Evolutionary conservation across 2,113 vertebrate species (phyloP).

Genomic region (Aspidoscelis tigris): DNA sequence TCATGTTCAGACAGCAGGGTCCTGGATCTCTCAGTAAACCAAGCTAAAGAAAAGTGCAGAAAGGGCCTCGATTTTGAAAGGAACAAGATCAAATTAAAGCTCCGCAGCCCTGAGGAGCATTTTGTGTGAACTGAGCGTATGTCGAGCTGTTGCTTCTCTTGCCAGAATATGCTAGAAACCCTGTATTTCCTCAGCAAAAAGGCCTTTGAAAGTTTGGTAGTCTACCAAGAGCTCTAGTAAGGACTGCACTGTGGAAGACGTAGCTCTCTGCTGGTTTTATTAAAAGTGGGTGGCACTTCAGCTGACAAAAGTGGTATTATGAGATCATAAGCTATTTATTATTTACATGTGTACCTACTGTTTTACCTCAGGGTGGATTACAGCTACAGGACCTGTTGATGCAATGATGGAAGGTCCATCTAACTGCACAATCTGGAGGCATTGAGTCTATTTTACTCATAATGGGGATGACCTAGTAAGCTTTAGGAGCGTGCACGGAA

Average conservation of each 20-base stretch:
- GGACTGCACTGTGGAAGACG: constrained; percentile 20
- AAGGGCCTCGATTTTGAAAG: background rate
- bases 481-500: no score
- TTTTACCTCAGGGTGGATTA: no score
- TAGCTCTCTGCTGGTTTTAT: constrained; percentile 27
- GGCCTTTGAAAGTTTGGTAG: background rate
- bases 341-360: no score
- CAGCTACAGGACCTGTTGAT: no score
- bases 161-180: background rate
- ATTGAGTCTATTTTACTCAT: no score
- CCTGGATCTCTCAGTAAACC: no score
- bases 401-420: no score
- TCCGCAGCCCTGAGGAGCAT: background rate
- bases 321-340: background rate
- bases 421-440: no score
- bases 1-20: no score
- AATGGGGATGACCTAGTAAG: no score
- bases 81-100: background rate
- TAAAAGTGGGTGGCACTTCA: background rate
- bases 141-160: background rate
- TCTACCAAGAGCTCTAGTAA: background rate
- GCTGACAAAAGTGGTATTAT: background rate
- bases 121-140: background rate
- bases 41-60: background rate
- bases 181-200: background rate